Percentiles rank a stretch among this genome's conserved stretches.
Evolutionary conservation across 2,113 vertebrate species (phyloP).

Genomic region (Nestor notabilis): DNA sequence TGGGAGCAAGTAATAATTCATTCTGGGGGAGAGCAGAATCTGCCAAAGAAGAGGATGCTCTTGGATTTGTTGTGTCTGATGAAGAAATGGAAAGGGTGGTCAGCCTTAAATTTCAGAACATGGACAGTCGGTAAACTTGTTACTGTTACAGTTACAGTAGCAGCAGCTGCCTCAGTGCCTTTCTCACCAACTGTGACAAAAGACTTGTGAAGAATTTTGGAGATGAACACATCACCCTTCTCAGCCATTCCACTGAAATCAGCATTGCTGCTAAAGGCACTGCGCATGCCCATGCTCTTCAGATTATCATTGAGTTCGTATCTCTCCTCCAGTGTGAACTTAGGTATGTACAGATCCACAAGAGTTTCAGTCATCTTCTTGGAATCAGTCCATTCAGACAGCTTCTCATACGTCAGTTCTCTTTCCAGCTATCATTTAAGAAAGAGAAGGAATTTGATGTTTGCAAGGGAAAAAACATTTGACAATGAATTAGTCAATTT

Average conservation of each 20-base stretch:
- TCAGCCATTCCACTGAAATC: constrained; percentile 84
- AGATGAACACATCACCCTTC: constrained; percentile 72
- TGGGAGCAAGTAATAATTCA: neutral
- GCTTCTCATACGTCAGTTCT: constrained; percentile 76
- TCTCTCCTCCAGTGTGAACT: constrained; percentile 81
- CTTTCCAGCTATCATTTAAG: constrained; percentile 77
- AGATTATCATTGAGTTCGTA: constrained; percentile 73
- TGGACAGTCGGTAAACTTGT: neutral
- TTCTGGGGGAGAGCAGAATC: constrained; percentile 54
- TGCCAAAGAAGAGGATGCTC: constrained; percentile 74
- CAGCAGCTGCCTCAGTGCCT: constrained; percentile 88
- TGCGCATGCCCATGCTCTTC: constrained; percentile 80
- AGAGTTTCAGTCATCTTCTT: constrained; percentile 74
- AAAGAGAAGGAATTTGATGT: neutral
- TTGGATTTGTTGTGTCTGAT: constrained; percentile 73
- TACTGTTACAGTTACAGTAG: constrained; percentile 34
- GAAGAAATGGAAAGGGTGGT: constrained; percentile 78
- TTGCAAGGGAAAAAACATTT: neutral
- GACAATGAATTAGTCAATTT: neutral
- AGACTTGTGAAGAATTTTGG: constrained; percentile 85
- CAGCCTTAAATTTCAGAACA: constrained; percentile 36
- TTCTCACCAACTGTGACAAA: constrained; percentile 90
- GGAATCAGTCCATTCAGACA: constrained; percentile 77
- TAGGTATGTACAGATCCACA: constrained; percentile 79
- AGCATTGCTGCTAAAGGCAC: constrained; percentile 68